Conservation (phyloP, 2,113 vertebrate species). For the Prinia subflava region DNA sequence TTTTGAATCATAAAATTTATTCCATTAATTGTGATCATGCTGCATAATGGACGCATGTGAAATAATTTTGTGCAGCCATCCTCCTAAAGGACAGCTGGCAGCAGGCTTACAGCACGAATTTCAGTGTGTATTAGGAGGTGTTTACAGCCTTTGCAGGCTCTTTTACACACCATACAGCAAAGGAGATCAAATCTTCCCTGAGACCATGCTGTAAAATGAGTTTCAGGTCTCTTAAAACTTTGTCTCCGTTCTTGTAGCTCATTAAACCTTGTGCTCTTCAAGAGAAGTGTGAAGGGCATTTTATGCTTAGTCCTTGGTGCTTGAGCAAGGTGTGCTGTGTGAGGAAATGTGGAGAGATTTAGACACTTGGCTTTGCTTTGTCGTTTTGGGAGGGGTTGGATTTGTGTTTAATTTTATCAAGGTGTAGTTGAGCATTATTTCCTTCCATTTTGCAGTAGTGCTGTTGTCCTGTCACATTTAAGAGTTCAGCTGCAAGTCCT, state of each 20-base stretch:
- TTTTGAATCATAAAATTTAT: slow-evolving; percentile 57
- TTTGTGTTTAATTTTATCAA: neutral
- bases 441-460: neutral
- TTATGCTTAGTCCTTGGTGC: neutral
- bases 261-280: neutral
- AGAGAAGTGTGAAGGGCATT: neutral
- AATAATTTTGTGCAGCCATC: slow-evolving; percentile 34
- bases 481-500: neutral
- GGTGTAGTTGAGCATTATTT: neutral
- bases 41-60: slow-evolving; percentile 12
- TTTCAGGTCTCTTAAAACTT: neutral
- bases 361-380: neutral
- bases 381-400: neutral
- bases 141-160: neutral
- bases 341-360: neutral
- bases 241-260: neutral
- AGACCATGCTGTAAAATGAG: neutral
- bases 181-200: neutral
- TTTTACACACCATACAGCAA: neutral
- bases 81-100: slow-evolving; percentile 19
- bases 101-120: neutral
- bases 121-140: neutral
- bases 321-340: neutral
- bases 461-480: neutral
- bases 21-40: slow-evolving; percentile 52